These are phyloP conservation scores for Polypterus bichir DNA, from an alignment of 2,113 vertebrate species.

Conservation along the genomic window DNA sequence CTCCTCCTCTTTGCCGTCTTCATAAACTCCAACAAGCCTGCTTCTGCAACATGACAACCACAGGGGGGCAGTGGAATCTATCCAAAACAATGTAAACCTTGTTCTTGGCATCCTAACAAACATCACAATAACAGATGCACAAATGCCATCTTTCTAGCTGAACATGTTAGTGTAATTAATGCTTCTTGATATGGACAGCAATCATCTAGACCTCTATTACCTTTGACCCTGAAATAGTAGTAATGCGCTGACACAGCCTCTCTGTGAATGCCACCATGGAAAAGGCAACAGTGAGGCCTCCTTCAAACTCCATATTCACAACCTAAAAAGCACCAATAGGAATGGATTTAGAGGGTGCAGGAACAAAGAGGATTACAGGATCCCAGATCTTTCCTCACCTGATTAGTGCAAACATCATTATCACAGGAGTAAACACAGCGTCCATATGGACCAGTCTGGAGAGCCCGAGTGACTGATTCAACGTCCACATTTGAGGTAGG, in stretches of 20 bases:
- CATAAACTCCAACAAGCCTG: too few species aligned
- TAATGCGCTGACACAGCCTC: slow-evolving; percentile 44
- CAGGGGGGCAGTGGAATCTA: too few species aligned
- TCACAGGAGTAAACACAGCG: slow-evolving; percentile 70
- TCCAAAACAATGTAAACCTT: too few species aligned
- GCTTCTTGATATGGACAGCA: too few species aligned
- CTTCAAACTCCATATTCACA: slow-evolving; percentile 74
- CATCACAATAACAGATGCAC: too few species aligned
- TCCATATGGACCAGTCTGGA: slow-evolving; percentile 56
- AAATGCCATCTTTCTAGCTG: too few species aligned
- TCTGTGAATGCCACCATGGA: slow-evolving; percentile 67
- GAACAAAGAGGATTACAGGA: neutral
- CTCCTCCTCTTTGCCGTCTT: too few species aligned
- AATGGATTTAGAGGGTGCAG: neutral
- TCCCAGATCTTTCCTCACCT: slow-evolving; percentile 39
- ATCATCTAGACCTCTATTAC: slow-evolving; percentile 24
- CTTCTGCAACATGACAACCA: too few species aligned
- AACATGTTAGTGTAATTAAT: too few species aligned
- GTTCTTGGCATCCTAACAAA: too few species aligned
- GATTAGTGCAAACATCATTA: slow-evolving; percentile 67
- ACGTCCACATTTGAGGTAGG: slow-evolving; percentile 45
- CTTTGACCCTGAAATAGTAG: slow-evolving; percentile 57
- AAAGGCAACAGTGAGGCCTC: slow-evolving; percentile 58
- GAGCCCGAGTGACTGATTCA: slow-evolving; percentile 53
- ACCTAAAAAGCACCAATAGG: slow-evolving; percentile 35